Evolutionary conservation across 2,113 vertebrate genomes (phyloP).

Genomic region (Notarius quadriscutis): DNA sequence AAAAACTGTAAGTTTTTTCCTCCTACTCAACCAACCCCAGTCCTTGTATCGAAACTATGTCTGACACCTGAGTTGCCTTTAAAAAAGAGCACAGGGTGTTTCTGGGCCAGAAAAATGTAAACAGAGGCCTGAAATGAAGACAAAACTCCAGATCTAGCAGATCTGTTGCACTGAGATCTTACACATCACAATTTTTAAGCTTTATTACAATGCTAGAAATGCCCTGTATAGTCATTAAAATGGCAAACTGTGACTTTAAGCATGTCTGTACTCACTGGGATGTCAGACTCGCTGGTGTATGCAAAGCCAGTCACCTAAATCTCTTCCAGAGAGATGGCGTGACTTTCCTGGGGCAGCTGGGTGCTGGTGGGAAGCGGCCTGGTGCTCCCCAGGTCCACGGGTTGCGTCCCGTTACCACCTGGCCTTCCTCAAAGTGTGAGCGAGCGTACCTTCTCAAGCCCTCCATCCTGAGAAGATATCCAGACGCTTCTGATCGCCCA

Average conservation of each 20-base stretch:
- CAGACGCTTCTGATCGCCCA: conserved; percentile 19
- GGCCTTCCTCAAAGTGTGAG: conserved; percentile 11
- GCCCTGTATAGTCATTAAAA: neutral
- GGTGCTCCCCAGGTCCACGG: conserved; percentile 38
- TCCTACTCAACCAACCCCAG: neutral
- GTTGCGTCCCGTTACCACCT: conserved; percentile 57
- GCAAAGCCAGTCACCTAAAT: conserved; percentile 45
- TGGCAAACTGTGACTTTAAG: neutral
- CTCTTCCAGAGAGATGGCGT: conserved; percentile 39
- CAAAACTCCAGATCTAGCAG: neutral
- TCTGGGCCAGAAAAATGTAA: neutral
- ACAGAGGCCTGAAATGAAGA: too few relatives aligned
- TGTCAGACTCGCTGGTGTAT: conserved; percentile 40
- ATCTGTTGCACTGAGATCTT: neutral
- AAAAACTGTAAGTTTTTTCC: neutral
- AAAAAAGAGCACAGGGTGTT: neutral
- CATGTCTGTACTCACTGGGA: neutral
- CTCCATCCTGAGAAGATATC: neutral
- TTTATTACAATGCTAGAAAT: neutral
- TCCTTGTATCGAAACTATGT: neutral
- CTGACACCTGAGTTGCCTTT: neutral
- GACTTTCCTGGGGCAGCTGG: conserved; percentile 56
- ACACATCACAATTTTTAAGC: neutral
- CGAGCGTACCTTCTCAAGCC: neutral
- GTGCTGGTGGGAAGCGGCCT: conserved; percentile 54